A percentile compares a stretch with the other conserved stretches of the same genome.
These are phyloP conservation scores for Liparis tanakae DNA, from an alignment of 2,797 vertebrate genomes.

Conservation along the genomic window DNA sequence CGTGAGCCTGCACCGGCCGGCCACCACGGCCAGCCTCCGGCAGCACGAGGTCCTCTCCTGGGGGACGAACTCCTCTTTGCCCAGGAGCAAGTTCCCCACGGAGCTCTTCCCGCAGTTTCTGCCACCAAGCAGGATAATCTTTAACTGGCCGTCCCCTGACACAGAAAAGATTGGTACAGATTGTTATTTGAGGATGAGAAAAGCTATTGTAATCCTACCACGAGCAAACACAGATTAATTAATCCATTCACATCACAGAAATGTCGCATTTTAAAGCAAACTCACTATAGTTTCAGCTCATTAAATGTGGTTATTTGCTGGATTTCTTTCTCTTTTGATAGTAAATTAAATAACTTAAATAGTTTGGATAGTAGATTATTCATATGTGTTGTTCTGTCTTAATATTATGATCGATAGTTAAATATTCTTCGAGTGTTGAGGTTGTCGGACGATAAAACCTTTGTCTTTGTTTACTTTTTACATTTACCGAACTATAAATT, in stretches of 20 bases:
- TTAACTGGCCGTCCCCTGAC: conserved; percentile 58
- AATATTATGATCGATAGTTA: not conserved
- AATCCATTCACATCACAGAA: not conserved
- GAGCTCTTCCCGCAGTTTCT: conserved; percentile 78
- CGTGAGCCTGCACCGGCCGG: conserved; percentile 56
- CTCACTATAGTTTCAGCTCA: not conserved
- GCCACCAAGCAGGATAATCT: conserved; percentile 78
- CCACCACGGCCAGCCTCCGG: conserved; percentile 52
- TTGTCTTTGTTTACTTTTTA: too few relatives aligned
- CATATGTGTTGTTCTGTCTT: not conserved
- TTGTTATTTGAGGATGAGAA: conserved; percentile 1
- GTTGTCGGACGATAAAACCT: too few relatives aligned
- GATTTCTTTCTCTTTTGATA: not conserved
- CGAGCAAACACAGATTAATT: not conserved
- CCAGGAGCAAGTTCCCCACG: conserved; percentile 75
- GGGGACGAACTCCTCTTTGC: conserved; percentile 72
- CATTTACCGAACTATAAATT: not conserved
- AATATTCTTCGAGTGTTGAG: not conserved
- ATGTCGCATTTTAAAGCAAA: not conserved
- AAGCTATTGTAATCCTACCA: not conserved
- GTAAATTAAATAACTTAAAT: not conserved
- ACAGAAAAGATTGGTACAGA: not conserved
- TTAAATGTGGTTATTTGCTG: not conserved
- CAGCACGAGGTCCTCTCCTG: conserved; percentile 70
- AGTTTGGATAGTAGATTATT: not conserved